Evolutionary conservation across 2,113 vertebrate species (phyloP).

Genomic region (Pygoscelis antarcticus): DNA sequence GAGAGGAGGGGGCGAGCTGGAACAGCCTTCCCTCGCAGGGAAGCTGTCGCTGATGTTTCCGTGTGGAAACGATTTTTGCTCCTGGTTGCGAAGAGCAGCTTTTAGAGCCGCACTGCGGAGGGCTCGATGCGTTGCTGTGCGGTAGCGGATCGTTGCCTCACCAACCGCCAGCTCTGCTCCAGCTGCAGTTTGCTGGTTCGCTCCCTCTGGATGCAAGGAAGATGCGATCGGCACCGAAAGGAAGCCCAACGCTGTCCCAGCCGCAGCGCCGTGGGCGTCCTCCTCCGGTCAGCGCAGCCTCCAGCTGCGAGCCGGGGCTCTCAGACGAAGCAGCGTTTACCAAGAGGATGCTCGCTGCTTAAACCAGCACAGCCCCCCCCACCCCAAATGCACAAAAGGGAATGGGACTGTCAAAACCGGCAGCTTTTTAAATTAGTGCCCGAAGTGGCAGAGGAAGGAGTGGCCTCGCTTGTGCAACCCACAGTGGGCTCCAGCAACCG

Average conservation of each 20-base stretch:
- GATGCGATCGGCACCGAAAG: rapidly evolving
- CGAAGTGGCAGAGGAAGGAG: neutral
- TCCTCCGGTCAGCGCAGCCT: rapidly evolving
- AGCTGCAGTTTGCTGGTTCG: neutral
- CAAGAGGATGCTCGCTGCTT: neutral
- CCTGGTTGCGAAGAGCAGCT: neutral
- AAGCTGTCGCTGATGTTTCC: neutral
- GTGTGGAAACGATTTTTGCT: neutral
- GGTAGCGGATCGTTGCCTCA: rapidly evolving
- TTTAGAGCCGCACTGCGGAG: neutral
- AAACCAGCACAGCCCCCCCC: neutral
- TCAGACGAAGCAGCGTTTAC: neutral
- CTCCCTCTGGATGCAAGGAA: neutral
- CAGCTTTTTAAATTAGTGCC: neutral
- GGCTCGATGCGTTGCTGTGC: rapidly evolving
- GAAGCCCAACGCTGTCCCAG: neutral
- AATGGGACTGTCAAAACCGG: neutral
- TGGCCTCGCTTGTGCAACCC: neutral
- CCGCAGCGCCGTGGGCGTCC: rapidly evolving
- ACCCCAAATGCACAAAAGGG: neutral
- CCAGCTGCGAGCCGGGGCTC: neutral
- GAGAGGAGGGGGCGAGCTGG: neutral
- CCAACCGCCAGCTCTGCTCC: neutral
- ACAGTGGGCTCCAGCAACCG: neutral
- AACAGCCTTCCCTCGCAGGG: neutral